Percentiles rank a stretch among this genome's conserved stretches.
Evolutionary conservation across 1,140 invertebrate species (phyloP).

Genomic region (Halictus rubicundus): DNA sequence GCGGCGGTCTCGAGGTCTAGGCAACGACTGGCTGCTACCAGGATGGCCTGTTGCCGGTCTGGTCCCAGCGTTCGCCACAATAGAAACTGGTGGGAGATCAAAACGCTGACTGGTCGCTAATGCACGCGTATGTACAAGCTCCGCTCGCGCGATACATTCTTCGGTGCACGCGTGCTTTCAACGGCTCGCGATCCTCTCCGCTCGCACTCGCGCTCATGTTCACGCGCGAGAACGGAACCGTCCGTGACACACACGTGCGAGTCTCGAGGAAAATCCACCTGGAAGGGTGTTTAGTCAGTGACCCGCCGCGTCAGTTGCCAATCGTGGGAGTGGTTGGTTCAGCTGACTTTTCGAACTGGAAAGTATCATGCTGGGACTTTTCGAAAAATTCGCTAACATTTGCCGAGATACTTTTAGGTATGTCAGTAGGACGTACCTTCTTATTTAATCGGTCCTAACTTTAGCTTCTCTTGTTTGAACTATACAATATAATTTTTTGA

Average conservation of each 20-base stretch:
- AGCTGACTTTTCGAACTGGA: too few relatives aligned
- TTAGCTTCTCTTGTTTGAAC: too few relatives aligned
- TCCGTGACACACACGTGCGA: conserved; percentile 5
- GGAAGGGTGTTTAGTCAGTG: conserved; percentile 22
- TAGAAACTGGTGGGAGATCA: conserved; percentile 77
- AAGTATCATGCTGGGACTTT: too few relatives aligned
- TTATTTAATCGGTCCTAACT: too few relatives aligned
- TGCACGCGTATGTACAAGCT: conserved; percentile 19
- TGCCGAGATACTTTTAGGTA: too few relatives aligned
- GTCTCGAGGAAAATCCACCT: conserved; percentile 18
- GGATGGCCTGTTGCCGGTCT: conserved; percentile 72
- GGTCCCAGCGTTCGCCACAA: conserved; percentile 70
- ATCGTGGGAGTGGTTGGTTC: neutral
- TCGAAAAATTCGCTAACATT: too few relatives aligned
- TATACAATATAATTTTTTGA: too few relatives aligned
- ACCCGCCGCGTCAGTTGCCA: conserved; percentile 1
- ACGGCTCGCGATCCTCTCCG: neutral
- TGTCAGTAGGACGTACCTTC: too few relatives aligned
- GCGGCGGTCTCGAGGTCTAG: conserved; percentile 70
- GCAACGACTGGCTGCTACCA: conserved; percentile 71
- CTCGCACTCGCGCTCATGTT: neutral
- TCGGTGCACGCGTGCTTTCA: conserved; percentile 8
- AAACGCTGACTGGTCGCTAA: conserved; percentile 70
- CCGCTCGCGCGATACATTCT: neutral
- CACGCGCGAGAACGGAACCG: neutral